Evolutionary conservation across 2,797 vertebrate species (phyloP), one percentile per base, ranked within the genome.

Genomic region (Phaenicophaeus curvirostris): DNA sequence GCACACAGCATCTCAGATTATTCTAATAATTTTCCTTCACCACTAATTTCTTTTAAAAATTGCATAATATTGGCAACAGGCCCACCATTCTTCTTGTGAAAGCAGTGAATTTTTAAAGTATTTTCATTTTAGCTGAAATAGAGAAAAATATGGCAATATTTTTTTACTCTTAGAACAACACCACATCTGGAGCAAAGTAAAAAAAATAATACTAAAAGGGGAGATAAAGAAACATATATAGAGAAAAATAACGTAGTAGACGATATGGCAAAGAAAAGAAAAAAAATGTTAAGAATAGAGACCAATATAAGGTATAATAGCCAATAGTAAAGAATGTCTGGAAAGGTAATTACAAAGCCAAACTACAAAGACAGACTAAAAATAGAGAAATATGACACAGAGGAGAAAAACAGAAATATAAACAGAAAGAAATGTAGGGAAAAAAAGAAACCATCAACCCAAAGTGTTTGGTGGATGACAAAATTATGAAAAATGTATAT

Each of bases 1-100:
- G 39, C 11, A 66, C 19, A 39, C 0, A 0, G 1, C 46, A 44
- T 37, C 13, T 87, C n/a, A 58, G 24, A 4, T 14, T 57, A 66
- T 44, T 65, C 18, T 37, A 62, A 79, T 42, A 41, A 57, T 58
- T 87, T 74, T 71, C 21, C 53, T 80, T 39, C 17, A 48, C n/a
- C 6, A 33, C 20, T 46, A 80, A 42, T 9, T 66, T 69, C 61
- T 57, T n/a, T 12, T 68, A 82, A 30, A n/a, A 75, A 41, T 13
- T 61, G 3, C 13, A 72, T 67, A n/a, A 48, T 88, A 11, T 48
- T 87, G 6, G 6, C 18, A 59, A 14, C 8, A 51, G 13, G 7
- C 5, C 11, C 5, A 85, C 11, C 31, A 46, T 50, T 72, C 4
- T 25, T 86, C 54, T 20, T 68, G 33, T 59, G 58, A 79, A 82